Percentiles rank a stretch among this genome's conserved stretches.
Evolutionary conservation across 1,140 invertebrate genomes (phyloP).

Genomic region (Aphelenchoides avenae): DNA sequence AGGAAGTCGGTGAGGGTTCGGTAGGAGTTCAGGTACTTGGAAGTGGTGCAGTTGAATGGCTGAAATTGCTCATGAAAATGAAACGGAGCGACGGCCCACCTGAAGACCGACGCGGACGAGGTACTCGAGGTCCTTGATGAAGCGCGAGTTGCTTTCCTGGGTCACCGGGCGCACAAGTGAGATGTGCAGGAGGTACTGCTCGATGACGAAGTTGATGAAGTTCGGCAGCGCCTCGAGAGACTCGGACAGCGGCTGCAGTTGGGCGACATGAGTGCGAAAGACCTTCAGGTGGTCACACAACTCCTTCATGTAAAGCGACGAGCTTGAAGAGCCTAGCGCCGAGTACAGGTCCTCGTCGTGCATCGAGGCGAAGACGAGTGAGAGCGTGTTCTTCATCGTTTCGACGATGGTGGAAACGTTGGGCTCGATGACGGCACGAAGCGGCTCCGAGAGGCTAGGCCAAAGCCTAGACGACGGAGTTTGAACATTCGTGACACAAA

Average conservation of each 20-base stretch:
- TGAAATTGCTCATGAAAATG: conserved; percentile 13
- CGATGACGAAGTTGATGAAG: conserved; percentile 53
- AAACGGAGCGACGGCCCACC: conserved; percentile 18
- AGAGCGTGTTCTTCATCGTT: conserved; percentile 33
- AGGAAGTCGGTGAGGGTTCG: too few species aligned
- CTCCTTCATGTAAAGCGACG: conserved; percentile 50
- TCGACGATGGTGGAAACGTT: conserved; percentile 17
- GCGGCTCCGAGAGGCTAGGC: conserved; percentile 35
- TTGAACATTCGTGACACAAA: conserved; percentile 8
- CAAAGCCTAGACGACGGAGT: conserved; percentile 35
- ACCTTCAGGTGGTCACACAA: conserved; percentile 52
- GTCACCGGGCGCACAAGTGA: conserved; percentile 45
- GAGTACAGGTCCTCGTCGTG: conserved; percentile 42
- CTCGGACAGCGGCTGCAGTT: conserved; percentile 42
- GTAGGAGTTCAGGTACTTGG: conserved; percentile 35
- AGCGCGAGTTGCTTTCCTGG: conserved; percentile 9
- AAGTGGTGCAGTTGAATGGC: conserved; percentile 42
- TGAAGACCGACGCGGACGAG: conserved; percentile 34
- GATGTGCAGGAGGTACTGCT: conserved; percentile 50
- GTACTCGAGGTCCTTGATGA: conserved; percentile 36
- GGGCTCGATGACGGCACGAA: conserved; percentile 41
- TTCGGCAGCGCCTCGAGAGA: conserved; percentile 41
- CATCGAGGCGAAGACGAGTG: conserved; percentile 42
- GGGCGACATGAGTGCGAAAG: conserved; percentile 35
- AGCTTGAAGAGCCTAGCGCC: conserved; percentile 9